A percentile compares a stretch with the other conserved stretches of the same genome.
Conservation (phyloP, 2,113 vertebrate genomes). For the Eubucco bourcierii region DNA sequence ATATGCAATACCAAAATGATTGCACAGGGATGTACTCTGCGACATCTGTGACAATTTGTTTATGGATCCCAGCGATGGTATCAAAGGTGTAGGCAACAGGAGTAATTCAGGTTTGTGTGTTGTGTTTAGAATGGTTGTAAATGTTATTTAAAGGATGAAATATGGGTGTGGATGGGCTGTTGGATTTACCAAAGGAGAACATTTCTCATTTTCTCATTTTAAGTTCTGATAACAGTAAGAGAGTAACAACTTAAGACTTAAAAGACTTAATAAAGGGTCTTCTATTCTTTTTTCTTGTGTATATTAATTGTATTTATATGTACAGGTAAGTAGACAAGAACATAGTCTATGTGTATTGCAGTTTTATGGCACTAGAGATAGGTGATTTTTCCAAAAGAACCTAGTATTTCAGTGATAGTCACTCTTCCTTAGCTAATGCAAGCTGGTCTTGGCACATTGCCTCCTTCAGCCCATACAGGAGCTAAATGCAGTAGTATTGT, state of each 20-base stretch:
- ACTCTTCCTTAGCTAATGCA: not conserved
- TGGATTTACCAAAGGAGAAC: not conserved
- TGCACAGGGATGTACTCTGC: not conserved
- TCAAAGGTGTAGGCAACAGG: not conserved
- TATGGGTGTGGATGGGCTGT: not conserved
- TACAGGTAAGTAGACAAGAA: not conserved
- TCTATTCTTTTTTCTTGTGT: not conserved
- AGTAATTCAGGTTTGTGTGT: not conserved
- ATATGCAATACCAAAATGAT: not conserved
- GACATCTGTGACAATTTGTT: not conserved
- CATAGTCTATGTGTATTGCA: not conserved
- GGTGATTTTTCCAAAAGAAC: not conserved
- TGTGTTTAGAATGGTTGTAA: not conserved
- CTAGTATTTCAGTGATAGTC: not conserved
- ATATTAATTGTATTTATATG: not conserved
- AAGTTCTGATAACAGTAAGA: not conserved
- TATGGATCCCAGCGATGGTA: not conserved
- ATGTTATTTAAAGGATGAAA: not conserved
- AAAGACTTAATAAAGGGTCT: not conserved
- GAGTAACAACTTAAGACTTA: not conserved
- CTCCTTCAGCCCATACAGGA: not conserved
- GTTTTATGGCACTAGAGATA: not conserved
- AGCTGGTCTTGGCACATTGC: rapidly evolving
- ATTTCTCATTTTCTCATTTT: not conserved
- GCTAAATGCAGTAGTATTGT: rapidly evolving